A percentile compares a stretch with the other conserved stretches of the same genome.
These are phyloP conservation scores for Astyanax mexicanus DNA, from an alignment of 2,797 vertebrate species.

Conservation along the genomic window DNA sequence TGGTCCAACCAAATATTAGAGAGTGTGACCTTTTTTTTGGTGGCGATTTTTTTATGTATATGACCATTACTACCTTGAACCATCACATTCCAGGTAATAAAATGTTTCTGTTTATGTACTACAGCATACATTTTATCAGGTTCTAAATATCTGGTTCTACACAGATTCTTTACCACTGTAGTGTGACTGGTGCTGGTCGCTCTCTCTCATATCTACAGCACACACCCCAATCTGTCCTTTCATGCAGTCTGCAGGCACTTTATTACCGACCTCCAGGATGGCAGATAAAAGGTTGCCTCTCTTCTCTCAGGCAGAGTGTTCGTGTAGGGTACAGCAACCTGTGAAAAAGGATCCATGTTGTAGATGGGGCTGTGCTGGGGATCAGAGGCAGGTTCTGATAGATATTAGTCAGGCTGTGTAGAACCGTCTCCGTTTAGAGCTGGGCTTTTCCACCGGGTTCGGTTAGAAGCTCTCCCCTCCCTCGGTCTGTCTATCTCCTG, in stretches of 20 bases:
- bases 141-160: not conserved
- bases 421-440: constrained; percentile 4
- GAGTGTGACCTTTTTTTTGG: too few species aligned
- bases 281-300: not conserved
- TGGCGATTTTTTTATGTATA: too few species aligned
- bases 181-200: too few species aligned
- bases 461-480: constrained; percentile 65
- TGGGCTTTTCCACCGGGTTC: constrained; percentile 72
- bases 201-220: not conserved
- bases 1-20: too few species aligned
- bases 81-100: not conserved
- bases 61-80: too few species aligned
- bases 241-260: too few species aligned
- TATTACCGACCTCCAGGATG: not conserved
- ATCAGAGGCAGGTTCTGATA: constrained; percentile 4
- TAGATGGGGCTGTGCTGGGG: not conserved
- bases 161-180: not conserved
- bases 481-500: constrained; percentile 49
- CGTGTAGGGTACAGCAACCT: not conserved
- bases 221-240: not conserved
- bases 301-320: not conserved
- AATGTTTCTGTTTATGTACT: not conserved
- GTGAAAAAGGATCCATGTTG: not conserved
- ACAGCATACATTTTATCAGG: not conserved
- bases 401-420: constrained; percentile 5